Base-by-base conservation (phyloP, 2,113 vertebrate species). In the Setophaga kirtlandii region DNA sequence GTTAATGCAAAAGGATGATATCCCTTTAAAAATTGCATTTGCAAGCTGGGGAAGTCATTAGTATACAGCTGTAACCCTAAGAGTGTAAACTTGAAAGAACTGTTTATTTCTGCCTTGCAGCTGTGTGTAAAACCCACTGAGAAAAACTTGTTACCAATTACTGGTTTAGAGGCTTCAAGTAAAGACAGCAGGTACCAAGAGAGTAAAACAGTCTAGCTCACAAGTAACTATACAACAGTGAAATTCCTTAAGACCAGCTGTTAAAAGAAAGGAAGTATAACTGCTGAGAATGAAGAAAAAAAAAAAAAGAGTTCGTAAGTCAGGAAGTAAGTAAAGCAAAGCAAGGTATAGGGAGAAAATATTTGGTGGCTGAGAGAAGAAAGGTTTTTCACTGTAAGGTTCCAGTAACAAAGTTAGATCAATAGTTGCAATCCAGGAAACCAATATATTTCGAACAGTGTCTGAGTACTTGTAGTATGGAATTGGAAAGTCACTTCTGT, bases 81-180 rank as follows among this genome's bases (percentile, higher is more conserved):
- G 91, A 96, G 84, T 65, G 69, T 76, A 87, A 84, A 90, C 91
- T 97, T 97, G 90, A 94, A 96, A 97, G 87, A 91, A 94, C 60
- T 97, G 96, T 94, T 97, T 96, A 96, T 96, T 97, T 96, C 90
- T 96, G 82, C 93, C 95, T 97, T 95, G 94, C 93, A 97, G 96
- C 97, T 97, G 95, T 93, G 91, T 97, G 93, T 95, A 95, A 97
- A 96, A 95, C 95, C 95, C 94, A 97, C 95, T 82, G 97, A 96
- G 96, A 95, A 83, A 96, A 93, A 96, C 95, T 96, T 96, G 94
- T 95, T 97, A 96, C 94, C 96, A 96, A 96, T 97, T 97, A 95
- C 91, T 94, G 64, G 79, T 97, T 96, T 97, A 96, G 94, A 96
- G 65, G 65, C 85, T 96, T 96, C 92, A 94, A 96, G 86, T 92